Evolutionary conservation across 2,888 invertebrate species (phyloP), one percentile per base, ranked within the genome.

Genomic region (Steinernema scapterisci): DNA sequence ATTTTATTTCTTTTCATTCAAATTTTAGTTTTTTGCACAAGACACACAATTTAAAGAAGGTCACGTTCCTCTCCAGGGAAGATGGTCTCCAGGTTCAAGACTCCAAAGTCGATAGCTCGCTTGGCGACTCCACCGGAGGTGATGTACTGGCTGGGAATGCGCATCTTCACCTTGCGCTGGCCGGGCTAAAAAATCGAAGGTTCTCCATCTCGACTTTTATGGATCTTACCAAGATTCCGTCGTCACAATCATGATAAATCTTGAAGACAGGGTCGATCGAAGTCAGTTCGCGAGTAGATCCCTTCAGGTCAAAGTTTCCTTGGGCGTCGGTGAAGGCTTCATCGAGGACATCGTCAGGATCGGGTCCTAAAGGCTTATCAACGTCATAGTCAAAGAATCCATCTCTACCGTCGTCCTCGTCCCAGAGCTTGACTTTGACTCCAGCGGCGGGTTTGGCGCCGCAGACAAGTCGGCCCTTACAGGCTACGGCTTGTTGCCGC

Each of bases 401-500:
- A 46, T 19, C 21, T 70, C 38, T 77, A 78, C 78, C 77, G 25
- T 80, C 77, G 54, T 80, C 80, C 63, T 80, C 80, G 52, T 80
- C 80, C 80, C 80, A 80, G 21, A 80, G 51, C 45, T 77, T 78
- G 7, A 80, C 80, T 31, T 78, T 75, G 11, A 80, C 80, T 13
- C 79, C 79, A 21, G 72, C 76, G 25, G 80, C 80, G 21, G 82
- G 79, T 23, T 73, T 77, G 31, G 51, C 45, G 21, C 80, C 80
- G 54, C 80, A 80, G 43, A 80, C 46, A 11, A 80, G 73, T 21
- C 48, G 74, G 25, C 80, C 80, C 27, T 76, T 76, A 27, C 48
- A 76, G 43, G 73, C 80, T n/a, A 80, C 80, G 19, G 80, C 77
- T 52, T 80, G 80, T 70, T 82, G 79, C 11, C 80, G 75, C 77